Evolutionary conservation across 2,113 vertebrate genomes (phyloP).

Genomic region (Zosterops japonicus): DNA sequence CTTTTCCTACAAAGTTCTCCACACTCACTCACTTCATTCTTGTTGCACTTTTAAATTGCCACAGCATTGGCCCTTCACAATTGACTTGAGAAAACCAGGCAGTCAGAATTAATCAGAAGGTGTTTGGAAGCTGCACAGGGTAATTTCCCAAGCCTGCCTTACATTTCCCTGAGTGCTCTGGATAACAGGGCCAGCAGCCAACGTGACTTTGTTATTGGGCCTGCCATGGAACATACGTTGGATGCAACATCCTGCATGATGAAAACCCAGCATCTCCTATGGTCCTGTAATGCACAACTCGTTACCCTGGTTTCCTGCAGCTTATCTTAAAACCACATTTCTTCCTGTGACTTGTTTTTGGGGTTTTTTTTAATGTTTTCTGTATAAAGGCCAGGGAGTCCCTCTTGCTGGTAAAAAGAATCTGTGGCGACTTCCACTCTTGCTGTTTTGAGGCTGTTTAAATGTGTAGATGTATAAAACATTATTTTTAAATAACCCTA

Average conservation of each 20-base stretch:
- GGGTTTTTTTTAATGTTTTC: not conserved
- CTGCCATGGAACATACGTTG: not conserved
- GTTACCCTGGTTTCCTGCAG: not conserved
- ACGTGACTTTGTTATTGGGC: not conserved
- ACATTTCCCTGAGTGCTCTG: not conserved
- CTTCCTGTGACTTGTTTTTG: not conserved
- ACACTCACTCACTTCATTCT: rapidly evolving
- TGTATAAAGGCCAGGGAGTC: not conserved
- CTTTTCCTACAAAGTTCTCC: not conserved
- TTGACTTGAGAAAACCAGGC: not conserved
- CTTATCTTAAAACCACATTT: not conserved
- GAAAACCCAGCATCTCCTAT: not conserved
- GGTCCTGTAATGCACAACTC: not conserved
- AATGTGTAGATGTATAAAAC: not conserved
- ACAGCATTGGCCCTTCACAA: not conserved
- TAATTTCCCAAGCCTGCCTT: not conserved
- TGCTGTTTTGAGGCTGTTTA: not conserved
- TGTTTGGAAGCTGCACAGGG: not conserved
- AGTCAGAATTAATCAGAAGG: not conserved
- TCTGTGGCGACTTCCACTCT: not conserved
- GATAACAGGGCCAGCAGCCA: not conserved
- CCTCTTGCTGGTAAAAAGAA: not conserved
- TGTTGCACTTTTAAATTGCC: not conserved
- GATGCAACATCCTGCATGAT: not conserved
- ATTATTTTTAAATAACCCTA: not conserved